Evolutionary conservation across 2,797 vertebrate species (phyloP).

Genomic region (Sarcophilus harrisii): DNA sequence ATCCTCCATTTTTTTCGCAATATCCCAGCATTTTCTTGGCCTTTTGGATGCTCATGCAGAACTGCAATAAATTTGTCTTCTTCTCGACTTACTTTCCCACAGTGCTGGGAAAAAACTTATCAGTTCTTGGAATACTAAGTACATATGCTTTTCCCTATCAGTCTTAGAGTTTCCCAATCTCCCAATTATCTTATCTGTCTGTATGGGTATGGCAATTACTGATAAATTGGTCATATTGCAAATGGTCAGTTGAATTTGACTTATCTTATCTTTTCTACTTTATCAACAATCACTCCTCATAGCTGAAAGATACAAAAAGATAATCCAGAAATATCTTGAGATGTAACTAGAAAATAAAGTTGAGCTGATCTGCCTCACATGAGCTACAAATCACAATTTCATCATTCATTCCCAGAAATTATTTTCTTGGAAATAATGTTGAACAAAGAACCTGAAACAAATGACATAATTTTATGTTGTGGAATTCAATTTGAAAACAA

Average conservation of each 20-base stretch:
- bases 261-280: background rate
- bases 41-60: background rate
- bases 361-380: background rate
- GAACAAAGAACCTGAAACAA: slow-evolving; percentile 15
- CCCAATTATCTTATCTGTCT: background rate
- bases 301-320: background rate
- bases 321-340: background rate
- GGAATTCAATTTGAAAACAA: background rate
- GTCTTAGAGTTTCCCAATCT: background rate
- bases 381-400: slow-evolving; percentile 11
- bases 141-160: background rate
- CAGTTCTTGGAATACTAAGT: background rate
- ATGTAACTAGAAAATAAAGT: background rate
- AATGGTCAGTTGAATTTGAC: background rate
- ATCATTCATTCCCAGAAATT: slow-evolving; percentile 36
- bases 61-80: background rate
- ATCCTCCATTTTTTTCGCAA: background rate
- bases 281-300: too few relatives aligned
- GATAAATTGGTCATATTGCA: background rate
- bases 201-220: background rate
- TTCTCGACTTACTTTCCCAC: background rate
- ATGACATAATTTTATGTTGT: background rate
- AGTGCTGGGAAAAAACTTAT: background rate
- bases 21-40: background rate
- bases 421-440: background rate